Conservation (phyloP, 2,888 invertebrate genomes). For the Apomyelois bistriatella region DNA sequence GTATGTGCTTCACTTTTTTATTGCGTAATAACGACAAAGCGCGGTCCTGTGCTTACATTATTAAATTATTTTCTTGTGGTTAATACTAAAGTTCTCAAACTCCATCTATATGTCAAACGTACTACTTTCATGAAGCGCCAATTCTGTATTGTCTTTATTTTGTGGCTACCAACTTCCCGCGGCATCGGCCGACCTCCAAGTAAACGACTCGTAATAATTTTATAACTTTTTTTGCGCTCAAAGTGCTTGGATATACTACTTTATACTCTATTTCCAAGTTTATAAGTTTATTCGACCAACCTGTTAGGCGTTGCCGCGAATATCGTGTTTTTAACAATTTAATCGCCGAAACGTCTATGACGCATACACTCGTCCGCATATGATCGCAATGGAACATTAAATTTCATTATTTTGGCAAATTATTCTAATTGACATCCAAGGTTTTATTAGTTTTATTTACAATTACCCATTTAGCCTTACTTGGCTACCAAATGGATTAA, state of each 20-base stretch:
- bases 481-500: not conserved
- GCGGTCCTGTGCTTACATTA: too few relatives aligned
- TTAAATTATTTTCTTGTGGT: too few relatives aligned
- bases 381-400: slow-evolving; percentile 34
- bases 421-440: slow-evolving; percentile 28
- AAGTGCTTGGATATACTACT: slow-evolving; percentile 16
- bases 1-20: too few relatives aligned
- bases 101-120: too few relatives aligned
- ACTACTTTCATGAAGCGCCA: slow-evolving; percentile 2
- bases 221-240: slow-evolving; percentile 25
- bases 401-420: slow-evolving; percentile 23
- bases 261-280: slow-evolving; percentile 16
- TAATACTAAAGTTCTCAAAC: too few relatives aligned
- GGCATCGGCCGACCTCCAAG: slow-evolving; percentile 46
- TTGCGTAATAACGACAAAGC: too few relatives aligned
- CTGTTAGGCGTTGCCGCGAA: slow-evolving; percentile 22
- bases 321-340: slow-evolving; percentile 16
- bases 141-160: not conserved
- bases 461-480: not conserved
- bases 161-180: slow-evolving; percentile 41
- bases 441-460: slow-evolving; percentile 4
- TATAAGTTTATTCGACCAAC: slow-evolving; percentile 14
- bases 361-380: slow-evolving; percentile 16
- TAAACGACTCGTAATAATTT: slow-evolving; percentile 37
- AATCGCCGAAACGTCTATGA: slow-evolving; percentile 27